phyloP scores from a whole-genome alignment of 2,797 vertebrate species.

The Cyprinodon diabolis region DNA sequence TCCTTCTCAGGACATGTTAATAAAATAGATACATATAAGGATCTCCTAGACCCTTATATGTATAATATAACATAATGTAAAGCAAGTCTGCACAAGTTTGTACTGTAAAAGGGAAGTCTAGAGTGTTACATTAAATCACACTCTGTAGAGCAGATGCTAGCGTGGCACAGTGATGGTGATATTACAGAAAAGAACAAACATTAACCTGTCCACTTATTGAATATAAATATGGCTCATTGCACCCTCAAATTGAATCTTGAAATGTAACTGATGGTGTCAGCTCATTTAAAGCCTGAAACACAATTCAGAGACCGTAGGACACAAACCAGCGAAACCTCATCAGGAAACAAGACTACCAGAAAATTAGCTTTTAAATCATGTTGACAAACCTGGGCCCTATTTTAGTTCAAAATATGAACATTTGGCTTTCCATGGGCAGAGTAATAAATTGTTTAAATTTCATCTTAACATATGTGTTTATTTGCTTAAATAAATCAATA shows the following conservation, averaged over 20 bases:
- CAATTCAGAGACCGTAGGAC: slow-evolving; percentile 8
- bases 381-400: slow-evolving; percentile 28
- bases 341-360: background rate
- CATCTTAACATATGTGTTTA: slow-evolving; percentile 6
- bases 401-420: slow-evolving; percentile 16
- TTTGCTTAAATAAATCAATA: slow-evolving; percentile 17
- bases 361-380: slow-evolving; percentile 39
- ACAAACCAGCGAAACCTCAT: slow-evolving; percentile 40
- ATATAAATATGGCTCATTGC: slow-evolving; percentile 44
- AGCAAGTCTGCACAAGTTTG: background rate
- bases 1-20: background rate
- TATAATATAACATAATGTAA: background rate
- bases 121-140: background rate
- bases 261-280: slow-evolving; percentile 33
- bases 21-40: background rate
- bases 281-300: slow-evolving; percentile 39
- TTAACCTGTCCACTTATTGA: slow-evolving; percentile 39
- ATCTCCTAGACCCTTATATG: background rate
- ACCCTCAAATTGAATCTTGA: slow-evolving; percentile 50
- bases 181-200: slow-evolving; percentile 34
- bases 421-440: slow-evolving; percentile 35
- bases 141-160: slow-evolving; percentile 24
- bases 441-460: slow-evolving; percentile 35
- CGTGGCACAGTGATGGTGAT: slow-evolving; percentile 15
- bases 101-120: background rate